Base-by-base conservation (phyloP, 2,113 vertebrate genomes). In the Stigmatopora nigra region DNA sequence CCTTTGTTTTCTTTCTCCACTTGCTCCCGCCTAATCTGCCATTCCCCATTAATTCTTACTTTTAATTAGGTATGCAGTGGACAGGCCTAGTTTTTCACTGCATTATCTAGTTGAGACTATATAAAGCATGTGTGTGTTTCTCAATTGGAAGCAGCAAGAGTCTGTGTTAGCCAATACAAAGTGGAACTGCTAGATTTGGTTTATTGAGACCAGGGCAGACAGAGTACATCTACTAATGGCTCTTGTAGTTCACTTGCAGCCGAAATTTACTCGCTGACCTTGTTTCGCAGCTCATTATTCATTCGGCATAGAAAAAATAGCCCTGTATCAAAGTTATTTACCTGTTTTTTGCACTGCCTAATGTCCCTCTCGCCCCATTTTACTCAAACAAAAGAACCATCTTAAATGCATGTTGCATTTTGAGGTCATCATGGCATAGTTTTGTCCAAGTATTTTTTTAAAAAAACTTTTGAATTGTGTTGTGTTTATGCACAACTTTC, bases 1-100 rank as follows among this genome's bases (percentile, higher is more conserved):
- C 61, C 66, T 68, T 70, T 74, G 67, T 70, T 72, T 5, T 68
- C 69, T 71, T 66, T 80, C 74, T 76, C 76, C 77, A 78, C 78
- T 71, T 72, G 72, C 84, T 78, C 82, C 83, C 78, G 72, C 76
- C 64, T 84, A 84, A 78, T 87, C 73, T 72, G 75, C 78, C 70
- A 72, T 83, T 86, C 80, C 88, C 88, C 86, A 89, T 90, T 88
- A 86, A 89, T 90, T 89, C 88, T 89, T 84, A 82, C 82, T 89
- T 89, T 91, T 91, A 91, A 91, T 89, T 89, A 89, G 89, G 89
- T 88, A 86, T 91, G 80, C 87, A 82, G 77, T 86, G 89, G 87
- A 91, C 87, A 90, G 86, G 86, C 87, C 89, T 88, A 90, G 78
- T 90, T 91, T 87, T 88, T 88, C 86, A 84, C 85, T 75, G 84